These are phyloP conservation scores for Elachura formosa DNA, from an alignment of 2,113 vertebrate genomes.

Conservation along the genomic window DNA sequence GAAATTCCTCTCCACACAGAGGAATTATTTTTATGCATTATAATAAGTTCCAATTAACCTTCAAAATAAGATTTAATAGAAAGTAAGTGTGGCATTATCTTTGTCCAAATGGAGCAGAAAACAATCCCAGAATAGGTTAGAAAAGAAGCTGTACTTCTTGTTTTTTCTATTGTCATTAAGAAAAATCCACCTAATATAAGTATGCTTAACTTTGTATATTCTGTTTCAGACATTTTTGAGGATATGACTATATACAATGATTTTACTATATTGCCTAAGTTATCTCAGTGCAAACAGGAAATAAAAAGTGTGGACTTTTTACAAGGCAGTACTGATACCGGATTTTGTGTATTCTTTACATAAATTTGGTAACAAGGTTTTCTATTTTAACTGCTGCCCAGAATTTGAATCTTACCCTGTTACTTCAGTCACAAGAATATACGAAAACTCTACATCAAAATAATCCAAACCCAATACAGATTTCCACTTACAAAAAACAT, in stretches of 20 bases:
- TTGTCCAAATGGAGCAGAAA: neutral
- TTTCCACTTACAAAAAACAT: neutral
- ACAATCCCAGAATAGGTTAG: neutral
- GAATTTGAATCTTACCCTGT: neutral
- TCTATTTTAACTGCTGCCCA: neutral
- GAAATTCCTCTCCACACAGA: neutral
- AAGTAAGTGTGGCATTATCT: neutral
- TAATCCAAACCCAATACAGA: neutral
- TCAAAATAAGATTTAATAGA: slow-evolving; percentile 9
- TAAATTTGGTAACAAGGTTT: neutral
- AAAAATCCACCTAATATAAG: neutral
- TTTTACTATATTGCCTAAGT: neutral
- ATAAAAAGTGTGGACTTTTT: neutral
- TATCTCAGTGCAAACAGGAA: neutral
- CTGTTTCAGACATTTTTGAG: neutral
- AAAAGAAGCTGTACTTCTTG: neutral
- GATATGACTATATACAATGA: neutral
- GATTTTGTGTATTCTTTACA: neutral
- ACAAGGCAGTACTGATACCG: neutral
- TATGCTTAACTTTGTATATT: neutral
- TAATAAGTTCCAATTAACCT: slow-evolving; percentile 10
- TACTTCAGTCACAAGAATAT: neutral
- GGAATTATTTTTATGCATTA: neutral
- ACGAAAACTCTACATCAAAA: neutral
- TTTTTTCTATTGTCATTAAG: neutral